phyloP scores from a whole-genome alignment of 2,797 vertebrate species.

The Rhinophrynus dorsalis region DNA sequence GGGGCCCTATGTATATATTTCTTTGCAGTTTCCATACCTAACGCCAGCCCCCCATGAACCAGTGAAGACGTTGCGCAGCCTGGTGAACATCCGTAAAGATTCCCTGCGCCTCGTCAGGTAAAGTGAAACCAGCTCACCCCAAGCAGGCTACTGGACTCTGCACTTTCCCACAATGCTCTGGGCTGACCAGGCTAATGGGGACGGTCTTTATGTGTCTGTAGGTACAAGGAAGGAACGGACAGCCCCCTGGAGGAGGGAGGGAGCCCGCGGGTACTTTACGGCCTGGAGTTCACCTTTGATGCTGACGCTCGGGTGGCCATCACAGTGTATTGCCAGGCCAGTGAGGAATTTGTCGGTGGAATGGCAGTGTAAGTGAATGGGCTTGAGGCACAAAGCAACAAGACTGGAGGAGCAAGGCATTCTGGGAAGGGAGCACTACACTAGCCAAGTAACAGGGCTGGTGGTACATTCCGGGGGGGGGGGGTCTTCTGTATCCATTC shows the following conservation, averaged over 20 bases:
- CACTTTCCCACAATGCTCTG: background rate
- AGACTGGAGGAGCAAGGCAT: background rate
- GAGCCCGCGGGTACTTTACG: constrained; percentile 87
- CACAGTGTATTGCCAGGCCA: constrained; percentile 94
- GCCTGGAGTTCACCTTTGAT: constrained; percentile 96
- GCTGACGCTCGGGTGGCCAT: constrained; percentile 94
- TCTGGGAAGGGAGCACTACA: too few species aligned
- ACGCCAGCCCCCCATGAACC: constrained; percentile 95
- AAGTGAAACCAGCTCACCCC: background rate
- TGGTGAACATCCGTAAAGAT: constrained; percentile 97
- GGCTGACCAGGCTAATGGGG: too few species aligned
- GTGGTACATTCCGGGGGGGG: too few species aligned
- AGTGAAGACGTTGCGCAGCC: constrained; percentile 92
- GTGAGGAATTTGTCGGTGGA: constrained; percentile 92
- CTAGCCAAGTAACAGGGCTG: too few species aligned
- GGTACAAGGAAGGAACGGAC: constrained; percentile 95
- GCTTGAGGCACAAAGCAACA: too few species aligned
- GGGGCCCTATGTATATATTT: too few species aligned
- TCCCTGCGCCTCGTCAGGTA: constrained; percentile 93
- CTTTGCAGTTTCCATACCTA: constrained; percentile 89
- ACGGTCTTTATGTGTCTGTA: constrained; percentile 55
- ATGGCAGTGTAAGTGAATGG: constrained; percentile 85
- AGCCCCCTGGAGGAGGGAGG: constrained; percentile 80
- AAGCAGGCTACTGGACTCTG: background rate
- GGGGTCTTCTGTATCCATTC: too few species aligned